Evolutionary conservation across 2,113 vertebrate species (phyloP), one percentile per base, ranked within the genome.

Genomic region (Scolopax mira): DNA sequence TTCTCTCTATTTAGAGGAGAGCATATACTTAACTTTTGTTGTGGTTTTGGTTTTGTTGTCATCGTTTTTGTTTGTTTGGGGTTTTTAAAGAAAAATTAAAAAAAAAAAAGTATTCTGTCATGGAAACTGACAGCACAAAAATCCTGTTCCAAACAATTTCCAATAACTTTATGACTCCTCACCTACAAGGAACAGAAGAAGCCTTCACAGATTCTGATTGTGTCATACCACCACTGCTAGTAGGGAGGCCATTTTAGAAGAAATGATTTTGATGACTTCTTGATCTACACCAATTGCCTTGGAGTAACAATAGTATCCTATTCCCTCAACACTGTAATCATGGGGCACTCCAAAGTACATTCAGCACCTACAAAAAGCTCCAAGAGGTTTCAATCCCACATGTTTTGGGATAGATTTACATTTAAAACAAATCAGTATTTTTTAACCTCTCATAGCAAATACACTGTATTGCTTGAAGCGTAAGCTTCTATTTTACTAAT

Each of bases 31-130:
- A 7, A 3, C 28, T 1, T 11, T 5, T 33, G 37, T n/a, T 41
- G 27, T n/a, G 1, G 25, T 4, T n/a, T n/a, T 58, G 13, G 4
- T n/a, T 58, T n/a, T 58, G 2, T 24, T 1, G 17, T 6, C 28
- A n/a, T 31, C 35, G 31, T 1, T 9, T 35, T n/a, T 1, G 27
- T 35, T n/a, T 1, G 27, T 7, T 55, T 13, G 8, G 18, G 18
- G 14, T 24, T 35, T 58, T 58, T 57, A n/a, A 57, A 30, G 9
- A 54, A 51, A 39, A 35, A 23, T 1, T 41, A 28, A 10, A 13
- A 42, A 25, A 13, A 27, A 39, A 27, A 14, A 41, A 11, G 5
- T 41, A 7, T 8, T 80, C 9, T 42, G n/a, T 31, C 8, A 33
- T 19, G 17, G 14, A 90, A 82, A 64, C 13, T 24, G 23, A 37